A percentile compares a stretch with the other conserved stretches of the same genome.
Conservation (phyloP, 2,797 vertebrate genomes). For the Gallirallus australis region DNA sequence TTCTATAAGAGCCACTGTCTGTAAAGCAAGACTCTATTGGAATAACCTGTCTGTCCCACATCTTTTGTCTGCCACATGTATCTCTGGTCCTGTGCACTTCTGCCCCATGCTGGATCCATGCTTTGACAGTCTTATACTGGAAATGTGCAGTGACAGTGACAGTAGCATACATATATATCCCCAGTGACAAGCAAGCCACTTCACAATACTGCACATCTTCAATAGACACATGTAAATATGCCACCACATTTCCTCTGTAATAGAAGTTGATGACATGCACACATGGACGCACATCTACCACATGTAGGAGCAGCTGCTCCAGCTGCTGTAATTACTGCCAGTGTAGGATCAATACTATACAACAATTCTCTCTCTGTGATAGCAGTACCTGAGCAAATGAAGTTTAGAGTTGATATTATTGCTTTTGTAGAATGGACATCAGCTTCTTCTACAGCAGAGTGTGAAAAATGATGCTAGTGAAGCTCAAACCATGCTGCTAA, state of each 20-base stretch:
- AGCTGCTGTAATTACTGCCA: neutral
- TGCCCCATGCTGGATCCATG: neutral
- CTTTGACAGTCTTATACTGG: neutral
- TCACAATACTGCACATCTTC: neutral
- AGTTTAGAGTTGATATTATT: neutral
- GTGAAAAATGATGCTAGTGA: neutral
- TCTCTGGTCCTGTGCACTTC: neutral
- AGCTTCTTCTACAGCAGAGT: neutral
- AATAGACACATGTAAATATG: neutral
- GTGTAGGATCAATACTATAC: neutral
- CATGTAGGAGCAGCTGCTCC: neutral
- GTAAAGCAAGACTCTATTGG: neutral
- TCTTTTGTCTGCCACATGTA: neutral
- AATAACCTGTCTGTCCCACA: neutral
- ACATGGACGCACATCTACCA: fast-evolving
- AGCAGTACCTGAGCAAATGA: neutral
- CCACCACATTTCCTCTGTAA: neutral
- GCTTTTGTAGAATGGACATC: neutral
- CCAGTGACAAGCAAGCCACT: neutral
- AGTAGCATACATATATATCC: neutral
- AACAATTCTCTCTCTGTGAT: neutral
- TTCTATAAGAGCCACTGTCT: fast-evolving
- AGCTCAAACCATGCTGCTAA: neutral
- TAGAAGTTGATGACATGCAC: neutral
- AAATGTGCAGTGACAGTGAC: neutral